Base-by-base conservation (phyloP, 1,140 invertebrate genomes). In the Hyphantria cunea region DNA sequence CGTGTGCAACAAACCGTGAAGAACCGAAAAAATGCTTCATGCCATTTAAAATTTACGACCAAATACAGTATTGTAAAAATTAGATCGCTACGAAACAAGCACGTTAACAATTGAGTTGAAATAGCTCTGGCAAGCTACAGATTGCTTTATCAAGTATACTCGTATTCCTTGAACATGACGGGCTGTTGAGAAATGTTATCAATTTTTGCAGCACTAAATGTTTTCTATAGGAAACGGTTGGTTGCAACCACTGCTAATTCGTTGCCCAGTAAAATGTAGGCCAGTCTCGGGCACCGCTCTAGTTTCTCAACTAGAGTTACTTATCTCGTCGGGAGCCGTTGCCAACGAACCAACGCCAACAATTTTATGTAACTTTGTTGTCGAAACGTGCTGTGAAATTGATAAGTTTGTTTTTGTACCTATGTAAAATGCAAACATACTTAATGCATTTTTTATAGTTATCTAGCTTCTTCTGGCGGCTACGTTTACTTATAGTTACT, bases 351-450 rank as follows among this genome's bases (percentile, higher is more conserved):
- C 75, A 79, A 78, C 68, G 76, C 75, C 75, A 77, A 78, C 73
- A 64, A 68, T 76, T 84, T 86, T 86, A 87, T 83, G 77, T 86
- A 86, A 86, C 83, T 81, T 80, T 81, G 80, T 82, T 86, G 78
- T 82, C 70, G 84, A 86, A 84, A 81, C 74, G 76, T 82, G 74
- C 74, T 69, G 66, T 73, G 76, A 78, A 80, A 84, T 78, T 79
- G 72, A 76, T 74, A 76, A 72, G 64, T 74, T 70, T 76, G 71
- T 72, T 73, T 75, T 70, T 69, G 37, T 66, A 69, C 42, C 31
- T 45, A 39, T 25, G 1, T 25, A 25, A 25, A n/a, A n/a, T n/a
- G n/a, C n/a, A n/a, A n/a, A n/a, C n/a, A n/a, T n/a, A n/a, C n/a
- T n/a, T n/a, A n/a, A n/a, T n/a, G n/a, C n/a, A n/a, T n/a, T n/a